Conservation (phyloP, 2,113 vertebrate genomes). For the Gopherus flavomarginatus region DNA sequence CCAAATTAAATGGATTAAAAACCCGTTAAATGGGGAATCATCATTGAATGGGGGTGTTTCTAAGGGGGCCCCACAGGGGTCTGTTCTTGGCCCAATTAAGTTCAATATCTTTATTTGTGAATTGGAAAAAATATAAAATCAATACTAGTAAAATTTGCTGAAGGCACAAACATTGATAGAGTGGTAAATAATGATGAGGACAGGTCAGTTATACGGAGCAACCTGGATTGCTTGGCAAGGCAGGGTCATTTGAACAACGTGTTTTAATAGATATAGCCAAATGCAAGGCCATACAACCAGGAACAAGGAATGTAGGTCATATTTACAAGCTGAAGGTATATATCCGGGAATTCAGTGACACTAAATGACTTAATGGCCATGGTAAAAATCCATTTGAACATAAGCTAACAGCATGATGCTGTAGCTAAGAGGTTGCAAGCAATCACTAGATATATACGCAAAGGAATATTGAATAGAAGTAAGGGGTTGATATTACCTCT, state of each 20-base stretch:
- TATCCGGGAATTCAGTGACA: rapidly evolving
- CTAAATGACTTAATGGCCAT: rapidly evolving
- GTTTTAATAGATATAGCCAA: background rate
- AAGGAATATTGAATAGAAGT: background rate
- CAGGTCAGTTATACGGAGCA: background rate
- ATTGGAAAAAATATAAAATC: rapidly evolving
- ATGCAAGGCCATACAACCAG: rapidly evolving
- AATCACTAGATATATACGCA: rapidly evolving
- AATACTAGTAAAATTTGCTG: background rate
- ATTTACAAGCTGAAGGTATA: background rate
- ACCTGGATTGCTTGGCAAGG: background rate
- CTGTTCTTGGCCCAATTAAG: rapidly evolving
- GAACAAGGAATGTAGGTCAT: conserved; percentile 9
- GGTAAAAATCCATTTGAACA: rapidly evolving
- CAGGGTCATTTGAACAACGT: background rate
- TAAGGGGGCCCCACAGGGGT: background rate
- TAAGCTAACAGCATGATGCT: background rate
- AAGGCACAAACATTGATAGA: conserved; percentile 20
- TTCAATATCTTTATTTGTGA: background rate
- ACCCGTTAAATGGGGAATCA: background rate
- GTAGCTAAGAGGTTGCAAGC: rapidly evolving
- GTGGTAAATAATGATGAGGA: conserved; percentile 21
- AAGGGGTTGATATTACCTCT: background rate
- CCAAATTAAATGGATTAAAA: background rate
- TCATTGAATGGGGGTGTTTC: background rate